Percentiles rank a stretch among this genome's conserved stretches.
phyloP scores from a whole-genome alignment of 2,113 vertebrate genomes.

The Lophura nycthemera region DNA sequence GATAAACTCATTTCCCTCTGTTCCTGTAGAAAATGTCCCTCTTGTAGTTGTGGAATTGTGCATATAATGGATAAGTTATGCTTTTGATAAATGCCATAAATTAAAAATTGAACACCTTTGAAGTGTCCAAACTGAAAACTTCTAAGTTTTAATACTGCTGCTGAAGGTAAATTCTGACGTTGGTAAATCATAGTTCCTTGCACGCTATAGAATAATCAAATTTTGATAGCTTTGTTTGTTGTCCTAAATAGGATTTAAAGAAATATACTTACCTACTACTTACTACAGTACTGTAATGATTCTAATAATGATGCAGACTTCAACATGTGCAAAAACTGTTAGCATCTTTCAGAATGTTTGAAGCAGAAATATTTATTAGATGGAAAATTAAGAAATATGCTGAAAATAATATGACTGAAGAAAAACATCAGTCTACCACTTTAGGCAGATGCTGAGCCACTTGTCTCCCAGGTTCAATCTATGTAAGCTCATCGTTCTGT shows the following conservation, averaged over 20 bases:
- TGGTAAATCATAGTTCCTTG: not conserved
- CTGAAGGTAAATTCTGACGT: not conserved
- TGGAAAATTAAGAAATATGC: not conserved
- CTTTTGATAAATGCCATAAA: not conserved
- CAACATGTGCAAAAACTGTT: not conserved
- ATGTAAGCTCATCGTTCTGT: not conserved
- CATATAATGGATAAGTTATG: not conserved
- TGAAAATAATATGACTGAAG: not conserved
- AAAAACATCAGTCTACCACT: not conserved
- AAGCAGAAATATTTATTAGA: not conserved
- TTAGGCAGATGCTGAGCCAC: not conserved
- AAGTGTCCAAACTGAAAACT: not conserved
- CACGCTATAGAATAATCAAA: not conserved
- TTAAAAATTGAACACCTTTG: not conserved
- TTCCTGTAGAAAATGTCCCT: not conserved
- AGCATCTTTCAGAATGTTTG: not conserved
- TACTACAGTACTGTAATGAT: not conserved
- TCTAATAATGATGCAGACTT: not conserved
- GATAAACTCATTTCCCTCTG: not conserved
- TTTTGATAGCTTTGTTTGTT: not conserved
- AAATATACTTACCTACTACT: not conserved
- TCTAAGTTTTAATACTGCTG: rapidly evolving
- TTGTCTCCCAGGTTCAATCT: not conserved
- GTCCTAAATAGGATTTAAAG: not conserved
- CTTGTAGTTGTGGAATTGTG: not conserved